These are phyloP conservation scores for Anoplopoma fimbria DNA, from an alignment of 2,113 vertebrate genomes.

Conservation along the genomic window DNA sequence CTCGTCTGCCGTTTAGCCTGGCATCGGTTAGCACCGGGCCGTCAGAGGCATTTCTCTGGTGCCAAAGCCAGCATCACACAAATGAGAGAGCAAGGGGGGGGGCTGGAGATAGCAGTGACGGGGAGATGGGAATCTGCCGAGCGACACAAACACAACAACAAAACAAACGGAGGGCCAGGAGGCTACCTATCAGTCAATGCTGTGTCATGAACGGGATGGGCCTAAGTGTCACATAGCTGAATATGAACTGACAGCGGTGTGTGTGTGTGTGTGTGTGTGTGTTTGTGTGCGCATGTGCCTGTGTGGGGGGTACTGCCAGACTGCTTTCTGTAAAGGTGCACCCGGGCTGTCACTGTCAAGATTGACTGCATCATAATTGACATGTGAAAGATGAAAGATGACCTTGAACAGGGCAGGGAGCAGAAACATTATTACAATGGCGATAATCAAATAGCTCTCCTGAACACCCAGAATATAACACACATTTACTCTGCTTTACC, in stretches of 20 bases:
- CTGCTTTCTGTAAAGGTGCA: slow-evolving; percentile 44
- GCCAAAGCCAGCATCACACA: slow-evolving; percentile 52
- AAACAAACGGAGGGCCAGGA: slow-evolving; percentile 45
- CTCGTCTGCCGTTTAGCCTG: slow-evolving; percentile 49
- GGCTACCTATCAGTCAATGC: slow-evolving; percentile 71
- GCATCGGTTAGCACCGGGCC: slow-evolving; percentile 30
- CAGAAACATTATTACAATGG: slow-evolving; percentile 27
- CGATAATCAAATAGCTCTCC: slow-evolving; percentile 24
- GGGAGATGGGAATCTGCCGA: slow-evolving; percentile 42
- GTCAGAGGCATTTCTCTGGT: slow-evolving; percentile 22
- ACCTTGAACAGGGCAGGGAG: slow-evolving; percentile 16
- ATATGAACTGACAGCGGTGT: slow-evolving; percentile 66
- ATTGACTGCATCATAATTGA: slow-evolving; percentile 74
- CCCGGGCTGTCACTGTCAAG: slow-evolving; percentile 52
- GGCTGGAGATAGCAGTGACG: neutral
- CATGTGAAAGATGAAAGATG: slow-evolving; percentile 56
- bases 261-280: slow-evolving; percentile 11
- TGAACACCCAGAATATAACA: neutral
- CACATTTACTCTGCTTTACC: neutral
- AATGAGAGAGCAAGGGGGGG: slow-evolving; percentile 21
- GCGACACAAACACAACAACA: slow-evolving; percentile 25
- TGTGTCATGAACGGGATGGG: slow-evolving; percentile 35
- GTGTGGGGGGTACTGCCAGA: slow-evolving; percentile 1
- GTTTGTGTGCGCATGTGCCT: neutral
- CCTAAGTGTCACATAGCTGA: slow-evolving; percentile 56